phyloP scores from a whole-genome alignment of 2,113 vertebrate genomes.

The Callipepla squamata region DNA sequence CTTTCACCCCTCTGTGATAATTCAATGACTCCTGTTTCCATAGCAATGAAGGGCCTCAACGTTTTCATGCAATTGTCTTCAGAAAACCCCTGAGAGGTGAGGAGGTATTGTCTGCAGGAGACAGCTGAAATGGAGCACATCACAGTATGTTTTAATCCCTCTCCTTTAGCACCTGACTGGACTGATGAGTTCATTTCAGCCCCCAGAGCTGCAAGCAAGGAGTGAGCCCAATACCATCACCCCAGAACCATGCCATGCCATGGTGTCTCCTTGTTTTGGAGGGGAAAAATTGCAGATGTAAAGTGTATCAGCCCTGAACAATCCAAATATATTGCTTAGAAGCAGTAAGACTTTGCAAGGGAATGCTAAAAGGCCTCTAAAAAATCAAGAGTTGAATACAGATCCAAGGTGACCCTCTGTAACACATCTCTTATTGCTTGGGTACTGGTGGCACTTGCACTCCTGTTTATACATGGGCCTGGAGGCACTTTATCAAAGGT shows the following conservation, averaged over 20 bases:
- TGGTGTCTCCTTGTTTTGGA: neutral
- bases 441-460: fast-evolving
- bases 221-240: neutral
- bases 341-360: neutral
- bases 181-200: neutral
- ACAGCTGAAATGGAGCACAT: neutral
- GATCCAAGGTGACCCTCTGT: neutral
- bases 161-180: neutral
- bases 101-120: neutral
- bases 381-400: neutral
- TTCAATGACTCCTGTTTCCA: constrained; percentile 11
- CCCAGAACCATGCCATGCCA: neutral
- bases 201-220: fast-evolving
- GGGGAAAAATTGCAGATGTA: neutral
- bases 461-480: neutral
- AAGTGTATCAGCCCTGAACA: neutral
- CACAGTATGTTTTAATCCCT: neutral
- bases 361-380: neutral
- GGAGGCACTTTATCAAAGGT: neutral
- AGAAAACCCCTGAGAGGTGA: neutral
- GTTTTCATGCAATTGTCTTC: neutral
- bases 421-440: fast-evolving
- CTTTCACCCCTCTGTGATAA: neutral
- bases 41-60: constrained; percentile 7
- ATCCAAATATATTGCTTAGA: neutral